Conservation (phyloP, 2,113 vertebrate species). For the Passer montanus region DNA sequence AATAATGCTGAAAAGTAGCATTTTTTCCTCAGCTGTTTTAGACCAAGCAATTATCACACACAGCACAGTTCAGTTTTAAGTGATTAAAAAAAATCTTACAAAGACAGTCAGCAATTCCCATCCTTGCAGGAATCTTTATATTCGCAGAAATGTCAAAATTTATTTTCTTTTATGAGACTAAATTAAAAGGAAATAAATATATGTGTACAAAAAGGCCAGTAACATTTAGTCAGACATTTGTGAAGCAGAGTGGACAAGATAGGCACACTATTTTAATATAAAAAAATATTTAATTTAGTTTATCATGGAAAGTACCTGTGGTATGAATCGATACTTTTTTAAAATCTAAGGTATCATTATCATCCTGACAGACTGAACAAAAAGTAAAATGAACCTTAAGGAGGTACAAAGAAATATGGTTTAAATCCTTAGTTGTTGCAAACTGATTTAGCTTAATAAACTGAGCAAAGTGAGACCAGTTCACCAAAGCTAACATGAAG, state of each 20-base stretch:
- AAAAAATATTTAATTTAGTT: not conserved
- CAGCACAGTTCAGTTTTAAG: conserved; percentile 7
- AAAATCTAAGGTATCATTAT: not conserved
- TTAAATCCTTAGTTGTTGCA: not conserved
- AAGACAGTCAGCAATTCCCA: conserved; percentile 9
- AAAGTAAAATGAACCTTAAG: not conserved
- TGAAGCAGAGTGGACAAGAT: conserved; percentile 8
- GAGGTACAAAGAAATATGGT: not conserved
- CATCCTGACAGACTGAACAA: not conserved
- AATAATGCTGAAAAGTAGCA: not conserved
- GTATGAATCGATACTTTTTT: not conserved
- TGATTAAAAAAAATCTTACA: not conserved
- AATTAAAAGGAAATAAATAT: conserved; percentile 11
- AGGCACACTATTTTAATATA: not conserved
- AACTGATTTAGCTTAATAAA: not conserved
- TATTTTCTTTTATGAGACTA: conserved; percentile 22
- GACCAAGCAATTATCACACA: conserved; percentile 15
- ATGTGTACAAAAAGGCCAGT: not conserved
- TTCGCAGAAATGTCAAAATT: conserved; percentile 7
- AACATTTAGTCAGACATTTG: not conserved
- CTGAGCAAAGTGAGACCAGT: not conserved
- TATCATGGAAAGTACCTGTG: not conserved
- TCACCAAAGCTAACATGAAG: not conserved
- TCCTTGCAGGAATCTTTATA: not conserved
- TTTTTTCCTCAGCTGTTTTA: conserved; percentile 25